Evolutionary conservation across 2,888 invertebrate genomes (phyloP).

Genomic region (Tipula lateralis): DNA sequence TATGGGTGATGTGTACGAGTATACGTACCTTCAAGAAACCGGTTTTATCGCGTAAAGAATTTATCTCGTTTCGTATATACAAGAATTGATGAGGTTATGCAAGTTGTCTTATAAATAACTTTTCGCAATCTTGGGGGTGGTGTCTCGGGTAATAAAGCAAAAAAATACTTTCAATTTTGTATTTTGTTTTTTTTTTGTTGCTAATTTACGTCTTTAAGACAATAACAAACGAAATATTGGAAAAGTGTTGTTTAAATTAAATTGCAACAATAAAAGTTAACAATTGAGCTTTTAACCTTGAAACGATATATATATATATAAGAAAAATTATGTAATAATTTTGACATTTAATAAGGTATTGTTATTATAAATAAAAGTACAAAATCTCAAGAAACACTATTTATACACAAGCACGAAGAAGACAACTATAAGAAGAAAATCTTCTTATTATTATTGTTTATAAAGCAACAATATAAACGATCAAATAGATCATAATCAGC

Average conservation of each 20-base stretch:
- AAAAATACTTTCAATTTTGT: neutral
- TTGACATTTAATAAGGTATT: conserved; percentile 27
- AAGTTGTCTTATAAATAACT: neutral
- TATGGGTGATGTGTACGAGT: neutral
- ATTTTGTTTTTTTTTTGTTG: neutral
- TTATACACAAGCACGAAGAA: neutral
- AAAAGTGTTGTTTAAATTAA: conserved; percentile 11
- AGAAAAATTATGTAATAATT: conserved; percentile 29
- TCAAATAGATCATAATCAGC: conserved; percentile 19
- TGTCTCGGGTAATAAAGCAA: neutral
- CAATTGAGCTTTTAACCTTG: conserved; percentile 27
- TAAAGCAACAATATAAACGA: neutral
- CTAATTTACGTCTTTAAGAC: neutral
- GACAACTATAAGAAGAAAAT: neutral
- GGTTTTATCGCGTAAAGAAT: neutral
- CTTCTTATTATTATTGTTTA: neutral
- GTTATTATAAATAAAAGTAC: neutral
- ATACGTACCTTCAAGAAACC: neutral
- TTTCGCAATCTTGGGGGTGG: neutral
- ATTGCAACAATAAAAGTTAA: conserved; percentile 25
- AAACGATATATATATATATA: neutral
- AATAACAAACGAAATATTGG: neutral
- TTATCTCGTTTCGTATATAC: neutral
- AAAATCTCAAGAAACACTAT: neutral
- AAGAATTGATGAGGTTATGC: conserved; percentile 1